Conservation (phyloP, 2,888 invertebrate species). For the Drosophila tripunctata region DNA sequence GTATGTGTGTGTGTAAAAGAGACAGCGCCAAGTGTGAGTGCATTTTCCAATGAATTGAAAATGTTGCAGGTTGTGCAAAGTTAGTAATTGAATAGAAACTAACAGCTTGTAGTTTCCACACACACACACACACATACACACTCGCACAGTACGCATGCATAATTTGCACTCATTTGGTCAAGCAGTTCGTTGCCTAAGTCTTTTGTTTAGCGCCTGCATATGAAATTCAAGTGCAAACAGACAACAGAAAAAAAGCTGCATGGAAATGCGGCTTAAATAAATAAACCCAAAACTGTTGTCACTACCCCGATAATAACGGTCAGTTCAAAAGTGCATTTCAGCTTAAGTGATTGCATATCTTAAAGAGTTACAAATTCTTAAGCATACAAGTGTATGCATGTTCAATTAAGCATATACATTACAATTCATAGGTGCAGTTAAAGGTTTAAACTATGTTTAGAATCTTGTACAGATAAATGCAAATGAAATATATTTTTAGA, state of each 20-base stretch:
- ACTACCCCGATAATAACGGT: not conserved
- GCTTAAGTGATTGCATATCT: not conserved
- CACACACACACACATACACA: not conserved
- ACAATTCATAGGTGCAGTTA: no score
- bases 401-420: not conserved
- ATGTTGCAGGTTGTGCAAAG: slow-evolving; percentile 49
- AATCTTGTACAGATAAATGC: no score
- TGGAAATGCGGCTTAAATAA: slow-evolving; percentile 2
- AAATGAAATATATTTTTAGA: no score
- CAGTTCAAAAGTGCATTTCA: not conserved
- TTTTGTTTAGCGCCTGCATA: slow-evolving; percentile 42
- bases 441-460: no score
- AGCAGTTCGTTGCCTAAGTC: slow-evolving; percentile 68
- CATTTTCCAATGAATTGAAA: slow-evolving; percentile 55
- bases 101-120: not conserved
- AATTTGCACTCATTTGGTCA: slow-evolving; percentile 24
- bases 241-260: slow-evolving; percentile 8
- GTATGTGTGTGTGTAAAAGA: no score
- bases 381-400: not conserved
- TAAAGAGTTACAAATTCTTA: no score
- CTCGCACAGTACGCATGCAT: slow-evolving; percentile 16
- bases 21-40: slow-evolving; percentile 1
- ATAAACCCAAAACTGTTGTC: not conserved
- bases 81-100: slow-evolving; percentile 2
- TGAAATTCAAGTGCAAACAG: slow-evolving; percentile 24